Base-by-base conservation (phyloP, 2,797 vertebrate genomes). In the Macropodus opercularis region DNA sequence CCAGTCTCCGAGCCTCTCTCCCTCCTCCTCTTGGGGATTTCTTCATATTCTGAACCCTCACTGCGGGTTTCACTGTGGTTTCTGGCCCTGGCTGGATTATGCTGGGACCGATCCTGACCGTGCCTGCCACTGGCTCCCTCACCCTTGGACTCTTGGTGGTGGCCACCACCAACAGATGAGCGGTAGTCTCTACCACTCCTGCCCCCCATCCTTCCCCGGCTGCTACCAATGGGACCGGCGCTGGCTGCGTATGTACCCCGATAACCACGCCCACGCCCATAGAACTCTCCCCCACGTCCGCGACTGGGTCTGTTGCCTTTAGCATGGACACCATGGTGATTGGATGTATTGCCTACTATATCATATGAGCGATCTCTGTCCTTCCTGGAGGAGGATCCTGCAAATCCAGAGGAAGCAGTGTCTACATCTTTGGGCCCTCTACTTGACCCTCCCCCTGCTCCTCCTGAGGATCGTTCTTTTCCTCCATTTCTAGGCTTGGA, bases 1-100 rank as follows among this genome's bases (percentile, higher is more conserved):
- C 95, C 96, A 0, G 95, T 96, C 82, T 96, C 95, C 0, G 96
- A 98, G 29, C 95, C 96, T 5, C 95, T 89, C 76, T 98, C 95
- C 47, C 95, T 72, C 3, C 95, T 92, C 24, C 96, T 91, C 73
- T 96, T 96, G 39, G 96, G 96, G 21, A 96, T 93, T 77, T 98
- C 96, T 78, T 97, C 95, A 8, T 98, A 96, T 70, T 98, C 96
- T 0, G 95, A 96, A 22, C 95, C 96, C 84, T 97, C 96, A 1
- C 95, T 96, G 17, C 95, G 92, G 0, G 96, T 98, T 87, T 97
- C 96, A 0, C 96, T 97, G 50, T 93, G 89, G 74, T 96, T 96
- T 39, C 95, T 92, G 17, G 94, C 92, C 24, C 94, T 89, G 21
- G 89, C 90, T 0, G 93, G 93, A 65, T 94, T 94, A 72, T 90